A percentile compares a stretch with the other conserved stretches of the same genome.
phyloP scores from a whole-genome alignment of 2,888 invertebrate genomes.

The Drosophila tripunctata region DNA sequence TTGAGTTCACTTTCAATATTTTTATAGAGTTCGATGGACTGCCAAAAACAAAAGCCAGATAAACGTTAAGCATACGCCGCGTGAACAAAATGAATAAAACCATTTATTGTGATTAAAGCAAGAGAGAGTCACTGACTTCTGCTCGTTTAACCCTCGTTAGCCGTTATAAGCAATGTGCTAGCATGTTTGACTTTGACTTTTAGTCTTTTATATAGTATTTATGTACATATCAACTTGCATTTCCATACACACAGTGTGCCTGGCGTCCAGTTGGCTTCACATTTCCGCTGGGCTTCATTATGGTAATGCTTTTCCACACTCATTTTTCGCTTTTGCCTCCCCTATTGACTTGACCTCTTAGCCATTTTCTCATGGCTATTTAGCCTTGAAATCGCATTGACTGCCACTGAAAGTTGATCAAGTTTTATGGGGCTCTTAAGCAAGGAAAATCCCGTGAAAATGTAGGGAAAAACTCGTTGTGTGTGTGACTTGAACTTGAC shows the following conservation, averaged over 20 bases:
- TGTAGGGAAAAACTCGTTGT: background rate
- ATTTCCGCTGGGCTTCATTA: slow-evolving; percentile 28
- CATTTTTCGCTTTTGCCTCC: too few species aligned
- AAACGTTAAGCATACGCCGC: slow-evolving; percentile 6
- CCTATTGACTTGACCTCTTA: slow-evolving; percentile 19
- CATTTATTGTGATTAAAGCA: background rate
- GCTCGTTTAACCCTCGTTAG: background rate
- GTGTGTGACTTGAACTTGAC: slow-evolving; percentile 46
- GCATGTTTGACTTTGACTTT: background rate
- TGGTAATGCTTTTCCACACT: slow-evolving; percentile 43
- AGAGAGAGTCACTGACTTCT: background rate
- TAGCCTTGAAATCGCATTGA: slow-evolving; percentile 47
- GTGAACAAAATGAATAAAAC: background rate
- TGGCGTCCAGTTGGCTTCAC: background rate
- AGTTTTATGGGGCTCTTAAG: slow-evolving; percentile 62
- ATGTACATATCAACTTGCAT: slow-evolving; percentile 27
- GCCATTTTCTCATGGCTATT: background rate
- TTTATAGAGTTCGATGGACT: background rate
- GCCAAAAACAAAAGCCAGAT: background rate
- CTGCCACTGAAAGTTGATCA: slow-evolving; percentile 63
- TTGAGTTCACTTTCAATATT: too few species aligned
- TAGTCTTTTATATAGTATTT: slow-evolving; percentile 27
- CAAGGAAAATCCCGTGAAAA: slow-evolving; percentile 1
- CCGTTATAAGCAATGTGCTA: background rate
- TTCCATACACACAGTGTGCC: slow-evolving; percentile 12